phyloP scores from a whole-genome alignment of 2,888 invertebrate genomes.

The Xestia sexstrigata region DNA sequence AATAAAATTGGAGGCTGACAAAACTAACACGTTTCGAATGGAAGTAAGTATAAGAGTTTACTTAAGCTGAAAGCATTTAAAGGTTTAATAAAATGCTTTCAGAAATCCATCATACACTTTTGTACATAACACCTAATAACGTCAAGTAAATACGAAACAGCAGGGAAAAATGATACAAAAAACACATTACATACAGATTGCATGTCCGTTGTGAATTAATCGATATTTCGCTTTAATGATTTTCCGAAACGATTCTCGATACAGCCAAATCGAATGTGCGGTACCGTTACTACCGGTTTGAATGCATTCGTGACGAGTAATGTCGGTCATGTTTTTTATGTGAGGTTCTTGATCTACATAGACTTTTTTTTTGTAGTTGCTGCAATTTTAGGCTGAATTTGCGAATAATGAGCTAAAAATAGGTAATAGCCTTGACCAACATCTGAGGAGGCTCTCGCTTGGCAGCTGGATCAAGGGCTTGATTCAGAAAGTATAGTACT shows the following conservation, averaged over 20 bases:
- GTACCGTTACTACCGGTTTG: conserved; percentile 82
- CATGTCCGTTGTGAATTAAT: conserved; percentile 39
- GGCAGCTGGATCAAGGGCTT: too few species aligned
- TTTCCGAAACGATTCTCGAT: conserved; percentile 48
- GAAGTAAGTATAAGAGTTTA: background rate
- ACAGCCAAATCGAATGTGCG: conserved; percentile 49
- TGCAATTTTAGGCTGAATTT: conserved; percentile 13
- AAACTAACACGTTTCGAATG: background rate
- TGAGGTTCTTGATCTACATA: conserved; percentile 37
- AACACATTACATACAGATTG: conserved; percentile 23
- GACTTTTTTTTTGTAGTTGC: conserved; percentile 20
- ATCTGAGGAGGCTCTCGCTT: too few species aligned
- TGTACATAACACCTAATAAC: background rate
- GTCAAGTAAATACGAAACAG: background rate
- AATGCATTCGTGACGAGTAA: conserved; percentile 64
- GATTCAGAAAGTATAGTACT: too few species aligned
- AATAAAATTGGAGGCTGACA: too few species aligned
- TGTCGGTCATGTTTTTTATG: conserved; percentile 61
- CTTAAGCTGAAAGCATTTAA: background rate
- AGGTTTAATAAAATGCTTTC: background rate
- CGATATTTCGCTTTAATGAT: conserved; percentile 44
- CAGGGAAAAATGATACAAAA: background rate
- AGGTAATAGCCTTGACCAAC: background rate
- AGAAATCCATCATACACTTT: background rate
- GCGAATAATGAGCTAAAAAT: background rate